Base-by-base conservation (phyloP, 2,113 vertebrate species). In the Hemibagrus wyckioides region DNA sequence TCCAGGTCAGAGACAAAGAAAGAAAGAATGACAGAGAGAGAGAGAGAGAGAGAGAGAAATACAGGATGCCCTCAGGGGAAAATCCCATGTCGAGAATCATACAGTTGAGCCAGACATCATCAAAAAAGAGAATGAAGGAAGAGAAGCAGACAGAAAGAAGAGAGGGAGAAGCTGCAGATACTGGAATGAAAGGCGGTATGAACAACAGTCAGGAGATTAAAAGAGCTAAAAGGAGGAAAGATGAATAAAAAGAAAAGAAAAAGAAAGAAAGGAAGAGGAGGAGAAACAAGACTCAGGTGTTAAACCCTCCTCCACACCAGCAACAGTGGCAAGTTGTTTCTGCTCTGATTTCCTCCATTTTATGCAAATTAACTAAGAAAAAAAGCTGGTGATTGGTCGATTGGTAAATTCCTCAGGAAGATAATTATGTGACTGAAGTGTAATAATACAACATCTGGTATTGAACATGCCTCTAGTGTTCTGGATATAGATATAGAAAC, bases 41-140 rank as follows among this genome's bases (percentile, higher is more conserved):
- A 88, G 56, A 69, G 41, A 52, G 57, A 77, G 30, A 77, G 69
- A 56, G 79, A 76, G 61, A 30, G 14, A 80, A 52, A 33, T 17
- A 33, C 36, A 52, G 75, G 67, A 71, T 23, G 67, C 67, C 36
- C 67, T 71, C 36, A 39, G 33, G 67, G 67, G 17, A 39, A 71
- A 71, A 39, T 21, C 67, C 19, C 67, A 71, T 71, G 33, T 73
- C 21, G 3, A 21, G 36, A 73, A 73, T 23, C 39, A 25, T 9
- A 73, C 36, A 73, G 44, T 41, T 73, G 39, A 73, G 33, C 8
- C 69, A 25, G 69, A 44, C 69, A 25, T 73, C 17, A 39, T 15
- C 21, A 25, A 33, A 30, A 48, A 25, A 65, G 28, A 21, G 28
- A 85, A 52, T 44, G 50, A 36, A 48, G 25, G 21, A n/a, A 59